Percentiles rank a stretch among this genome's conserved stretches.
These are phyloP conservation scores for rabbit (Oryctolagus cuniculus) DNA, from an alignment of 2,113 vertebrate species.

Conservation along the genomic window mOryCun1.1 NC_091445.1:53840501-53841000, in stretches of 20 bases:
- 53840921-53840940: background rate
- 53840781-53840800: background rate
- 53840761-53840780: background rate
- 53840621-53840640: slow-evolving; percentile 4
- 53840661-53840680: background rate
- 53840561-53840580: slow-evolving; percentile 36
- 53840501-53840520: background rate
- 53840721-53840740: background rate
- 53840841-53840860: background rate
- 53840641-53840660: background rate
- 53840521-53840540: background rate
- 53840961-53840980: background rate
- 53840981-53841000: background rate
- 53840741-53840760: background rate
- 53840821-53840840: background rate
- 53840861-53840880: background rate
- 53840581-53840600: slow-evolving; percentile 6
- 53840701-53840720: background rate
- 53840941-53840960: background rate
- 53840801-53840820: background rate
- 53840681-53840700: background rate
- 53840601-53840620: background rate
- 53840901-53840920: background rate
- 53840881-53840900: background rate
- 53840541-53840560: background rate